A percentile compares a stretch with the other conserved stretches of the same genome.
phyloP scores from a whole-genome alignment of 2,113 vertebrate genomes.

The Pundamilia nyererei region DNA sequence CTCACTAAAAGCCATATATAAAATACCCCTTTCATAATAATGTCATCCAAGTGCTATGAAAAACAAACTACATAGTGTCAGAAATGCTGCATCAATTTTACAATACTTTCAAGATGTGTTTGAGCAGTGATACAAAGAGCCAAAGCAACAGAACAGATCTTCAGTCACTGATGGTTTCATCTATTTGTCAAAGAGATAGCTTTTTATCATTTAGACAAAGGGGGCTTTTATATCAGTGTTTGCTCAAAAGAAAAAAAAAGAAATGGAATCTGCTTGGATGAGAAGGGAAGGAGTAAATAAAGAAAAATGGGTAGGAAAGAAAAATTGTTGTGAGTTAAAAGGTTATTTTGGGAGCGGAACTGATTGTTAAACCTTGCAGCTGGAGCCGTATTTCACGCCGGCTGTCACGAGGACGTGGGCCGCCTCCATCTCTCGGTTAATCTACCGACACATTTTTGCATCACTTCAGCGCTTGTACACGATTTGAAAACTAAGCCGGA shows the following conservation, averaged over 20 bases:
- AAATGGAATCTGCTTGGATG: background rate
- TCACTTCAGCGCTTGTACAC: background rate
- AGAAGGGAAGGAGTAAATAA: background rate
- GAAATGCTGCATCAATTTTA: background rate
- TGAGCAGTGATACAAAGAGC: background rate
- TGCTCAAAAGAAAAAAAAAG: background rate
- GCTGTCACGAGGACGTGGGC: background rate
- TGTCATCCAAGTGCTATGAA: background rate
- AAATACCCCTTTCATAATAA: background rate
- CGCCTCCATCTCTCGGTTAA: background rate
- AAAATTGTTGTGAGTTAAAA: background rate
- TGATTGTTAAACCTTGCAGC: background rate
- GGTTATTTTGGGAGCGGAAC: background rate
- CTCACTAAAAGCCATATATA: background rate
- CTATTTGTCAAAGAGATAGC: background rate
- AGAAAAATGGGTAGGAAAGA: background rate
- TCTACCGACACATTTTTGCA: background rate
- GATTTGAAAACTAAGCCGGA: background rate
- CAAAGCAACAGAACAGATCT: background rate
- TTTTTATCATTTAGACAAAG: background rate
- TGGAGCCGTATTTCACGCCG: background rate
- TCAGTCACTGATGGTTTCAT: background rate
- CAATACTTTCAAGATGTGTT: background rate
- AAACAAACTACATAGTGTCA: background rate
- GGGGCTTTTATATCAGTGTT: background rate